These are phyloP conservation scores for Clunio marinus DNA, from an alignment of 2,888 invertebrate species.

Conservation along the genomic window DNA sequence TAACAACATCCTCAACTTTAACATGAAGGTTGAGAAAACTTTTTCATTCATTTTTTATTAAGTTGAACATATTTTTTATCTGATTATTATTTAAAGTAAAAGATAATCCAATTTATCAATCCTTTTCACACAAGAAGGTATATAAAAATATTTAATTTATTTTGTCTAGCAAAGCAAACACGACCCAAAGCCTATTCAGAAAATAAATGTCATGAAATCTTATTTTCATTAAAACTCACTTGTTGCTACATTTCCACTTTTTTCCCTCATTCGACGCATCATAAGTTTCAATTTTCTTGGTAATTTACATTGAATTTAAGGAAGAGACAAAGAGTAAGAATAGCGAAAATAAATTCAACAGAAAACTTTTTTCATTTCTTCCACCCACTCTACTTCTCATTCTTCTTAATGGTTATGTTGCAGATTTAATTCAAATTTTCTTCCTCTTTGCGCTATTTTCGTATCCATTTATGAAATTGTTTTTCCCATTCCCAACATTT, in stretches of 20 bases:
- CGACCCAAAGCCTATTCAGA: too few relatives aligned
- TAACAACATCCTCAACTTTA: too few relatives aligned
- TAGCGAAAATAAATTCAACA: constrained; percentile 34
- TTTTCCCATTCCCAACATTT: neutral
- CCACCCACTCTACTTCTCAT: neutral
- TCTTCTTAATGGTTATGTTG: constrained; percentile 32
- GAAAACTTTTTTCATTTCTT: constrained; percentile 38
- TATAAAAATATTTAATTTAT: too few relatives aligned
- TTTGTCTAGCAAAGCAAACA: too few relatives aligned
- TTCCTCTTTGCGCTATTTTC: constrained; percentile 31
- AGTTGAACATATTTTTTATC: too few relatives aligned
- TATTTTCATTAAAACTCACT: constrained; percentile 29
- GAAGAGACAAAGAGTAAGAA: neutral
- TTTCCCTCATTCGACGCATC: constrained; percentile 21
- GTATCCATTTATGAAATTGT: constrained; percentile 37
- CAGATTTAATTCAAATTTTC: constrained; percentile 38
- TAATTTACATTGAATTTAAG: constrained; percentile 28
- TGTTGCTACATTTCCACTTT: constrained; percentile 6
- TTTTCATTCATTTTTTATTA: too few relatives aligned
- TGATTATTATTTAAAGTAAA: too few relatives aligned
- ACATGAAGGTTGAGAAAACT: too few relatives aligned
- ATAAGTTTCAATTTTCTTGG: constrained; percentile 37
- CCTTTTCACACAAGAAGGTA: too few relatives aligned
- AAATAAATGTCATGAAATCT: constrained; percentile 8
- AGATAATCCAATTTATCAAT: too few relatives aligned